A percentile compares a stretch with the other conserved stretches of the same genome.
Evolutionary conservation across 2,113 vertebrate species (phyloP).

Genomic region (Dascyllus trimaculatus): DNA sequence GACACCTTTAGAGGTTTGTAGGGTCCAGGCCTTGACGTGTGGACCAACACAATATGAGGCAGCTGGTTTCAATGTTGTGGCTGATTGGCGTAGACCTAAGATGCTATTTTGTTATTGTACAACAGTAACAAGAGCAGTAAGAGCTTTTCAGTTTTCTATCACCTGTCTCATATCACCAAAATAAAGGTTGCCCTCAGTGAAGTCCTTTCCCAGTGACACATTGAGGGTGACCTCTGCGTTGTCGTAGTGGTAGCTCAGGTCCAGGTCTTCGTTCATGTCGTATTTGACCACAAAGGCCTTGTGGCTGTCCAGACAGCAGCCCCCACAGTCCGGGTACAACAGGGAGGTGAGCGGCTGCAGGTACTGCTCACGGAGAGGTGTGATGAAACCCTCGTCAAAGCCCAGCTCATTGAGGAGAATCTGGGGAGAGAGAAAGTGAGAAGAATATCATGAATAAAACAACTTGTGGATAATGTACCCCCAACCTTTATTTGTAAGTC

Average conservation of each 20-base stretch:
- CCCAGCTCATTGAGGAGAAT: conserved; percentile 91
- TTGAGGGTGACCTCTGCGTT: conserved; percentile 97
- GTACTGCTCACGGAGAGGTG: conserved; percentile 90
- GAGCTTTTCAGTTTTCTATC: neutral
- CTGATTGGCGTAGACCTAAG: too few species aligned
- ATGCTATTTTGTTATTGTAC: too few species aligned
- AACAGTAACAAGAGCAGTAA: neutral
- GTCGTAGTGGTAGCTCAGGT: conserved; percentile 94
- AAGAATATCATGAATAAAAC: neutral
- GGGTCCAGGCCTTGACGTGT: too few species aligned
- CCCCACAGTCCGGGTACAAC: conserved; percentile 92
- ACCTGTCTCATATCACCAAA: conserved; percentile 95
- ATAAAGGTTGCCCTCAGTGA: conserved; percentile 93
- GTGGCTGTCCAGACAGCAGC: conserved; percentile 91
- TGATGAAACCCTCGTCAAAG: conserved; percentile 90
- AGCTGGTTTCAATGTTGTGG: too few species aligned
- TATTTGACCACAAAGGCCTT: conserved; percentile 96
- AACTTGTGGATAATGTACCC: neutral
- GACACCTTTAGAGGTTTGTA: too few species aligned
- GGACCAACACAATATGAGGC: too few species aligned
- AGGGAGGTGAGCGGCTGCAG: conserved; percentile 86
- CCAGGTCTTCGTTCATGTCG: conserved; percentile 87
- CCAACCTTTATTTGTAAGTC: neutral
- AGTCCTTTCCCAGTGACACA: conserved; percentile 91
- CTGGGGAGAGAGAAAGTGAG: conserved; percentile 50